Evolutionary conservation across 1,140 invertebrate species (phyloP).

Genomic region (Brachionus manjavacas): DNA sequence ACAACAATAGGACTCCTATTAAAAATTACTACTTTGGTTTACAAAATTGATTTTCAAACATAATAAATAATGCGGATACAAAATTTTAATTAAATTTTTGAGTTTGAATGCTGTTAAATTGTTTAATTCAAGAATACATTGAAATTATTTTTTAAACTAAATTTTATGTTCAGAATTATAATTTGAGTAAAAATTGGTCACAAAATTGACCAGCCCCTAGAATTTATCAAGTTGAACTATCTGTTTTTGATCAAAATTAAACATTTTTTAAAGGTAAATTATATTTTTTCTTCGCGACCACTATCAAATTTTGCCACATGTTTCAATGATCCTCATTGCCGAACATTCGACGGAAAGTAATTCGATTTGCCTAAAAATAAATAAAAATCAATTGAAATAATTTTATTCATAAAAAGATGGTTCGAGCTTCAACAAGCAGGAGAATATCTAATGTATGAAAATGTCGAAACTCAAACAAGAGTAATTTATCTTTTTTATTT

Average conservation of each 20-base stretch:
- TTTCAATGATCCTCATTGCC: conserved; percentile 15
- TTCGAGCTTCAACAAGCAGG: conserved; percentile 8
- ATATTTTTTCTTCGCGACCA: background rate
- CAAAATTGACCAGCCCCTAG: background rate
- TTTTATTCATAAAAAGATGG: background rate
- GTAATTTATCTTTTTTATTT: background rate
- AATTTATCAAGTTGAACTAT: background rate
- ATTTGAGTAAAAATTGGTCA: too few species aligned
- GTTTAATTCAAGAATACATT: too few species aligned
- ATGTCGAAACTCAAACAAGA: conserved; percentile 2
- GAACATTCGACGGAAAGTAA: background rate
- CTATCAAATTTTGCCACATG: background rate
- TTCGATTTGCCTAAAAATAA: background rate
- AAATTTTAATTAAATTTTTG: too few species aligned
- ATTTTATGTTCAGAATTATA: too few species aligned
- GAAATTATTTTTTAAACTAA: too few species aligned
- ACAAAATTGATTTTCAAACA: too few species aligned
- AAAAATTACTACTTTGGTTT: too few species aligned
- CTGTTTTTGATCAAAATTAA: background rate
- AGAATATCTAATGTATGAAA: conserved; percentile 26
- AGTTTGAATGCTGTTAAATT: too few species aligned
- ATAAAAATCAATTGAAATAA: background rate
- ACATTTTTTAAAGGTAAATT: background rate
- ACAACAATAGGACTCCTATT: too few species aligned
- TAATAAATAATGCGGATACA: too few species aligned